Evolutionary conservation across 2,888 invertebrate species (phyloP), one percentile per base, ranked within the genome.

Genomic region (Nemoura dubitans): DNA sequence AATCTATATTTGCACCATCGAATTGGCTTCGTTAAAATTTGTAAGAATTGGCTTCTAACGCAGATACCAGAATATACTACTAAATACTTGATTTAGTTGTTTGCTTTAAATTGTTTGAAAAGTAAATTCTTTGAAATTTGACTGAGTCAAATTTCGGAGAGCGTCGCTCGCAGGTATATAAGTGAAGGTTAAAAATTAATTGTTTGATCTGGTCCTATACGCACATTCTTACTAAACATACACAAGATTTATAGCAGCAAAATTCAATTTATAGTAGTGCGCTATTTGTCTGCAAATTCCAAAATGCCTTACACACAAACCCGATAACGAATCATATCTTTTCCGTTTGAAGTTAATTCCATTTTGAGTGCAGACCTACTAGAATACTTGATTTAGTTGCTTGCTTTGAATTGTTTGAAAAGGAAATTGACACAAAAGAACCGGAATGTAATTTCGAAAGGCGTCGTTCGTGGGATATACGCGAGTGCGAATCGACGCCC

Each of bases 371-470:
- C 21, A 59, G 59, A 16, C 59, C 59, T 59, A 59, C 59, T 59
- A 59, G 59, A 59, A 78, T 78, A 78, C 78, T 78, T 78, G 78
- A 78, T 78, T 78, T 27, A 78, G 78, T 78, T 83, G 36, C 42
- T 26, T 36, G 42, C 30, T 83, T 83, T 83, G 83, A 83, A 42
- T 83, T 42, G 83, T 42, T 42, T 81, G 81, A 28, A 81, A 81
- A 81, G 81, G 81, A 42, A 83, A 42, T 42, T 83, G 83, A 36
- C 83, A 83, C 83, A 83, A 83, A 83, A 83, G 43, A 42, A 36
- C 36, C 42, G 83, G 83, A 83, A 83, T 83, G 42, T 83, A 83
- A 83, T 83, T 83, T 83, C 83, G 83, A 25, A 83, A 30, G 42
- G 81, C 21, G n/a, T n/a, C n/a, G n/a, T n/a, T n/a, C n/a, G 29